Percentiles rank a stretch among this genome's conserved stretches.
phyloP scores from a whole-genome alignment of 1,140 invertebrate species.

The Pissodes strobi region DNA sequence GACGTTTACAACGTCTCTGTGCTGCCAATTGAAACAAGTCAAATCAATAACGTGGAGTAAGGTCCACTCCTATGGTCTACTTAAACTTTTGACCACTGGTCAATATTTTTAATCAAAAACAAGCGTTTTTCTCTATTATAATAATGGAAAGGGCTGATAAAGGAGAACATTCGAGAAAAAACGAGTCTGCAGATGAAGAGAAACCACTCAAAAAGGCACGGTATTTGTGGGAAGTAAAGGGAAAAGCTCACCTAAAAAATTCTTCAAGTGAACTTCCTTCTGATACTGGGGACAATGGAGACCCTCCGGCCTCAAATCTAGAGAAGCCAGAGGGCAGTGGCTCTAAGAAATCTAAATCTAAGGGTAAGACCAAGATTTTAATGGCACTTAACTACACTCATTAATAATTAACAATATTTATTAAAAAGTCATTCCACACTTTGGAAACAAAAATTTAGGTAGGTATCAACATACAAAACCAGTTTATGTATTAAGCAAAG shows the following conservation, averaged over 20 bases:
- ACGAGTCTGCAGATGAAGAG: slow-evolving; percentile 51
- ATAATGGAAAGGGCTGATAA: slow-evolving; percentile 28
- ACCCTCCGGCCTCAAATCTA: not conserved
- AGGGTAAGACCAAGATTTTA: not conserved
- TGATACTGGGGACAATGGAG: not conserved
- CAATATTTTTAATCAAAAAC: slow-evolving; percentile 14
- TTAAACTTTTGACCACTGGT: slow-evolving; percentile 24
- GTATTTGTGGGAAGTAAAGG: slow-evolving; percentile 68
- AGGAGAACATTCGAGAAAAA: slow-evolving; percentile 26
- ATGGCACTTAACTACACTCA: not conserved
- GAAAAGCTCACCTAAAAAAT: slow-evolving; percentile 63
- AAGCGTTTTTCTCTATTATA: not conserved
- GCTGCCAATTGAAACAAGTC: slow-evolving; percentile 5
- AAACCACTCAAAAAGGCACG: slow-evolving; percentile 66
- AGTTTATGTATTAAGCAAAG: too few relatives aligned
- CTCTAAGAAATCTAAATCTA: slow-evolving; percentile 12
- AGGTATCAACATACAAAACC: too few relatives aligned
- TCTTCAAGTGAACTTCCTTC: not conserved
- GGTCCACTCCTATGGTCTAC: slow-evolving; percentile 25
- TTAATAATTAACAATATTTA: not conserved
- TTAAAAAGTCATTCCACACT: not conserved
- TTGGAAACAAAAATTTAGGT: not conserved
- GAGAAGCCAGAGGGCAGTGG: slow-evolving; percentile 8
- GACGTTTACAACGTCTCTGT: slow-evolving; percentile 2
- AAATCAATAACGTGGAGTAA: slow-evolving; percentile 31